These are phyloP conservation scores for Drosophila nigritarsus DNA, from an alignment of 2,888 invertebrate species.

Conservation along the genomic window DNA sequence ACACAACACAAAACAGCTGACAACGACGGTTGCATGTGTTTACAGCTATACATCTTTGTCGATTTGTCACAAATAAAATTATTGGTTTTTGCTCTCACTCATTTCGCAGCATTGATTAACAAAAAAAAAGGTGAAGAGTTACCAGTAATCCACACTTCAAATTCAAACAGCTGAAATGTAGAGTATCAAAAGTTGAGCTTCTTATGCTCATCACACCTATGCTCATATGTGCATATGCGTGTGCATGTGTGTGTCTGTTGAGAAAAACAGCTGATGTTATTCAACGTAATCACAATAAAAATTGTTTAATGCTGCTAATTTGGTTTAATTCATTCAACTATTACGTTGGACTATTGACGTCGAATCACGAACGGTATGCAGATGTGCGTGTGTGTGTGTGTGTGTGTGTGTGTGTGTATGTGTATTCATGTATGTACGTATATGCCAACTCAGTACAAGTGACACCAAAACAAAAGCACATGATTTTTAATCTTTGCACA, in stretches of 20 bases:
- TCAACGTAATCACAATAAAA: constrained; percentile 31
- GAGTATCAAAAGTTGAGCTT: background rate
- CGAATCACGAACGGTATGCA: background rate
- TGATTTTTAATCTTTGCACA: constrained; percentile 52
- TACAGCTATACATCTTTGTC: constrained; percentile 30
- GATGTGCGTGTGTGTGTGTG: too few relatives aligned
- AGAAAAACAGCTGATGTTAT: constrained; percentile 48
- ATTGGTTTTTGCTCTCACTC: constrained; percentile 23
- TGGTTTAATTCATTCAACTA: constrained; percentile 30
- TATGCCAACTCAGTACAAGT: background rate
- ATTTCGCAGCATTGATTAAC: constrained; percentile 31
- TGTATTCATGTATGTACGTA: background rate
- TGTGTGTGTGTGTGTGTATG: background rate
- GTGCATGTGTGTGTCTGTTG: background rate
- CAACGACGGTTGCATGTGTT: constrained; percentile 13
- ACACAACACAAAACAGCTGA: constrained; percentile 78
- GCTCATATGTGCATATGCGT: background rate
- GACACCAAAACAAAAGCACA: constrained; percentile 47
- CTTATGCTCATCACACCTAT: background rate
- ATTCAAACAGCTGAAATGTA: background rate
- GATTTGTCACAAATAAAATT: constrained; percentile 43
- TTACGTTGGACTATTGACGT: background rate
- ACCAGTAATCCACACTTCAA: background rate
- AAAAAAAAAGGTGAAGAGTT: background rate
- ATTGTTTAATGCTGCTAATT: constrained; percentile 40